Percentiles rank a stretch among this genome's conserved stretches.
Conservation (phyloP, 2,888 invertebrate species). For the Electrophaes corylata region DNA sequence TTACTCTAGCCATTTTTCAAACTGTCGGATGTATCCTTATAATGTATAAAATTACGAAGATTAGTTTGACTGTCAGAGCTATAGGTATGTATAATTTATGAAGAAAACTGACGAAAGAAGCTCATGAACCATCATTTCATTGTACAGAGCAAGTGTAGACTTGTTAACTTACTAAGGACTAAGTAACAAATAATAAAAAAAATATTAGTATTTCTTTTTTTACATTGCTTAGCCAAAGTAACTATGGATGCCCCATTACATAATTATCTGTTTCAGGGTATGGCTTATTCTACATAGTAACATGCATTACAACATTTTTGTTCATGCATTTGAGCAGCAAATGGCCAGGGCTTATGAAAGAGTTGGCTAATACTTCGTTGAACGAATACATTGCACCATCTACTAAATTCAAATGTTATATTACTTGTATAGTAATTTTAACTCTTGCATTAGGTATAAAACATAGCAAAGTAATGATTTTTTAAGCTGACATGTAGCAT, state of each 20-base stretch:
- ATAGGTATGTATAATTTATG: constrained; percentile 43
- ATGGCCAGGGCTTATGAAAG: constrained; percentile 54
- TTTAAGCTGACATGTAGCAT: too few species aligned
- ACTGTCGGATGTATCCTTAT: constrained; percentile 35
- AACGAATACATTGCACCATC: constrained; percentile 51
- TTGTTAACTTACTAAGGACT: too few species aligned
- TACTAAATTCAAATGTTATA: constrained; percentile 46
- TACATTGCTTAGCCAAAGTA: too few species aligned
- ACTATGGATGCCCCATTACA: too few species aligned
- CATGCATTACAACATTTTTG: constrained; percentile 45
- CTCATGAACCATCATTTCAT: too few species aligned
- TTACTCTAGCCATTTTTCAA: constrained; percentile 44
- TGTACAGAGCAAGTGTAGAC: too few species aligned
- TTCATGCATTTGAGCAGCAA: constrained; percentile 53
- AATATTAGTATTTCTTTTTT: background rate
- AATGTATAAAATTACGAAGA: constrained; percentile 38
- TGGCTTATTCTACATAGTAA: constrained; percentile 47
- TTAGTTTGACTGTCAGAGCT: constrained; percentile 33
- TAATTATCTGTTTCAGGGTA: constrained; percentile 47
- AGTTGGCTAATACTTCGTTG: constrained; percentile 46
- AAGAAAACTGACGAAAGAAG: background rate
- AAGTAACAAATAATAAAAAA: too few species aligned
- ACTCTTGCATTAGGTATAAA: background rate
- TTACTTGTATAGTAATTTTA: constrained; percentile 33
- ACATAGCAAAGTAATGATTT: too few species aligned